A percentile compares a stretch with the other conserved stretches of the same genome.
phyloP scores from a whole-genome alignment of 2,797 vertebrate species.

The Gallirallus australis region DNA sequence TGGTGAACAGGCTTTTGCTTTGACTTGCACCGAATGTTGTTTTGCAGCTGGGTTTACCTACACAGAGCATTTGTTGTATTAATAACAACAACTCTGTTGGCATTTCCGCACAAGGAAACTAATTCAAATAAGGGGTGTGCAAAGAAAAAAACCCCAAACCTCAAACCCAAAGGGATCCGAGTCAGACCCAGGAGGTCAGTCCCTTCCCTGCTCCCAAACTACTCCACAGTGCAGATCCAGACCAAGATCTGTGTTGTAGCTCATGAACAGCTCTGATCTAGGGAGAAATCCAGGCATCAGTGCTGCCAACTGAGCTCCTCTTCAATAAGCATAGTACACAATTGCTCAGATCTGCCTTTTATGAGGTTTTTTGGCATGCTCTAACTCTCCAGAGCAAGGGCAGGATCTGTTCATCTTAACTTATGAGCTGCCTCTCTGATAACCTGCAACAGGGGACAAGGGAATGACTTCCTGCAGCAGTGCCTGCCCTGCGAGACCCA shows the following conservation, averaged over 20 bases:
- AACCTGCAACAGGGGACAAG: background rate
- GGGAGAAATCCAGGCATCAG: background rate
- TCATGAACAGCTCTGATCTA: background rate
- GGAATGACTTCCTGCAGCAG: background rate
- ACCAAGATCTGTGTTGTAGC: background rate
- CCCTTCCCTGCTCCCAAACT: background rate
- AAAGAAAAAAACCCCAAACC: background rate
- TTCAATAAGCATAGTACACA: background rate
- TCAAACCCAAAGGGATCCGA: background rate
- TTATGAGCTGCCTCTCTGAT: rapidly evolving
- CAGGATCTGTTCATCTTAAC: background rate
- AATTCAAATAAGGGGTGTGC: background rate
- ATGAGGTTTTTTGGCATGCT: background rate
- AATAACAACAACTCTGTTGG: background rate
- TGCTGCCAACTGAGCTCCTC: background rate
- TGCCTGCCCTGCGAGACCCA: background rate
- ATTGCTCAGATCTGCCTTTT: background rate
- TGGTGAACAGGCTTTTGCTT: background rate
- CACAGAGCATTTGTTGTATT: background rate
- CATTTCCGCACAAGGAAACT: background rate
- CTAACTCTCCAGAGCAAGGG: background rate
- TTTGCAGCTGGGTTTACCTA: background rate
- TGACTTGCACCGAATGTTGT: background rate
- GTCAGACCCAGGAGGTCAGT: background rate
- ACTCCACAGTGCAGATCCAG: background rate